Base-by-base conservation (phyloP, 2,888 invertebrate species). In the Subacronicta megacephala region DNA sequence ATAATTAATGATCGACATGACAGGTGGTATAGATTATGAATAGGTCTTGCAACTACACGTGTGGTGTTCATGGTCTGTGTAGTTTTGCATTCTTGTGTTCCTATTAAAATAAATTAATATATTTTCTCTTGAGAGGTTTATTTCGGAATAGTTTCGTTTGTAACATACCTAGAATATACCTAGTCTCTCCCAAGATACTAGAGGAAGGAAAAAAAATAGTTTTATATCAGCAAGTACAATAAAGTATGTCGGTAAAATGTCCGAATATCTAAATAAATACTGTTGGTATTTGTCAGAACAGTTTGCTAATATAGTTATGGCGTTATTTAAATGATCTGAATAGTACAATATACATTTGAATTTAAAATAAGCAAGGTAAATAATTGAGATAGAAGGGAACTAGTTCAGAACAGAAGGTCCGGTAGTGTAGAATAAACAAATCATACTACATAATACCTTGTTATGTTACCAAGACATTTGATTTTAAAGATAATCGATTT, bases 251-350 rank as follows among this genome's bases (percentile, higher is more conserved):
- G 17, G 26, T 54, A 43, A n/a, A 47, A 54, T 68, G 67, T 10
- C 7, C 18, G 40, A 35, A 23, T 43, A 47, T 37, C 43, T 31
- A 51, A 51, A 57, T 51, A 23, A 63, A 20, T 13, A 41, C 40
- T 26, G 1, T 44, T 9, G 33, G 26, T 38, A 66, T 47, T 46
- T 65, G 59, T 59, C 53, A 65, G 43, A 59, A 41, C 42, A 37
- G 46, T 41, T 41, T 36, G 53, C 35, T 44, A 43, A 40, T 37
- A 43, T 44, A 42, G 41, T 62, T 60, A 59, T 43, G 35, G 42
- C 42, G 37, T 44, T 72, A 60, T 72, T 59, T 47, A 47, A 72
- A 70, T 70, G 12, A 44, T 51, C 50, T 36, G 41, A 47, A 40
- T 41, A 59, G 46, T 37, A 49, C 2, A 46, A 29, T 58, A 31